Evolutionary conservation across 2,888 invertebrate species (phyloP), one percentile per base, ranked within the genome.

Genomic region (Muscina levida): DNA sequence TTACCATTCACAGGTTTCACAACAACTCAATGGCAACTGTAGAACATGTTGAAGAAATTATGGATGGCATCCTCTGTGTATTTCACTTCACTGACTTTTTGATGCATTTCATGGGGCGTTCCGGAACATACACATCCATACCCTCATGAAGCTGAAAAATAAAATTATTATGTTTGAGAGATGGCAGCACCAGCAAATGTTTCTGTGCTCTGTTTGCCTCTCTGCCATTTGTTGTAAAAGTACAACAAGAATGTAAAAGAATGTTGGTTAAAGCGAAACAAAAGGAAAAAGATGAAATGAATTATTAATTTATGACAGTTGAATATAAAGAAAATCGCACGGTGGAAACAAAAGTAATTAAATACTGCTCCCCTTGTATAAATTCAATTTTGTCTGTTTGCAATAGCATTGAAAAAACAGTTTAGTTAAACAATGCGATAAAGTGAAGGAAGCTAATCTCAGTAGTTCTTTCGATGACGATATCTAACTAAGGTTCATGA

Each of bases 291-390:
- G 70, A 65, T 67, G 39, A 19, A 15, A 62, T 77, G 74, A 77
- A 79, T 78, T 83, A 77, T 83, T 77, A 84, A 83, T 84, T 83
- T 84, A 78, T 84, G 72, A 77, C 77, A 80, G 74, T 71, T 77
- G 51, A 76, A 77, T 75, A 75, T 31, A 37, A 75, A 62, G 59
- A 31, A 66, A 79, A 68, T 51, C 19, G n/a, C 39, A 37, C 53
- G 57, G 26, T 48, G 19, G 26, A 66, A 62, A 62, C 31, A 31
- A 62, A 62, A 62, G 62, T 62, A 62, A 62, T 62, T 62, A 62
- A 62, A 62, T 42, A 42, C 62, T 39, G 2, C 10, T 17, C 39
- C 13, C 24, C 56, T 3, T 77, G 46, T 13, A 46, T 22, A 13
- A 11, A 51, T 26, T 51, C 37, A 57, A 13, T 24, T 51, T n/a